Conservation (phyloP, 2,113 vertebrate genomes). For the Clarias gariepinus region DNA sequence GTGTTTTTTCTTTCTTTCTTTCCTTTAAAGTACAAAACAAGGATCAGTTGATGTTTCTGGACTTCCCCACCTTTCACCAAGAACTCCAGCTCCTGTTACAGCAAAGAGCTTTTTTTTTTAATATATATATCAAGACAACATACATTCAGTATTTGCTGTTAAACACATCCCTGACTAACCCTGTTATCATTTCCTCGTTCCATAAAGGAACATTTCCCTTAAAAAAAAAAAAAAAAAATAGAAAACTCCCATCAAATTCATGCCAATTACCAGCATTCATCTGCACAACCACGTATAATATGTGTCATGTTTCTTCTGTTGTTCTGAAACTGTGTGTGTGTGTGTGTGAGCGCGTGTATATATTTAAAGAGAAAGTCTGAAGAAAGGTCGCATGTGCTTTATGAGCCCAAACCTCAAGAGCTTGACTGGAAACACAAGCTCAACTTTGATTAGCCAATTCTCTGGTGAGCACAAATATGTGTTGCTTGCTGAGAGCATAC, state of each 20-base stretch:
- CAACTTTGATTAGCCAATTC: constrained; percentile 57
- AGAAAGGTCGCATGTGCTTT: constrained; percentile 39
- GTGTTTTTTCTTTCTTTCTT: not conserved
- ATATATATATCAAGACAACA: not conserved
- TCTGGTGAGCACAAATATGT: constrained; percentile 56
- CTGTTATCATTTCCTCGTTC: not conserved
- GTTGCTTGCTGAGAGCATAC: constrained; percentile 48
- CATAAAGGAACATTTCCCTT: not conserved
- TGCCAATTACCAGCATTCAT: not conserved
- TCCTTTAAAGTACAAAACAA: not conserved
- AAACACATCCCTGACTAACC: not conserved
- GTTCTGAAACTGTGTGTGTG: constrained; percentile 30
- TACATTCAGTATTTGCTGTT: not conserved
- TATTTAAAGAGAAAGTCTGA: constrained; percentile 38
- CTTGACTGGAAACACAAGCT: constrained; percentile 53
- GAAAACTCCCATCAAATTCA: not conserved
- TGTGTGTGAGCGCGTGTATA: constrained; percentile 35
- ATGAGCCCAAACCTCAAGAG: constrained; percentile 50
- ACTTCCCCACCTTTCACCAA: not conserved
- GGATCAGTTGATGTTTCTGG: not conserved
- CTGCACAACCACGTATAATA: not conserved
- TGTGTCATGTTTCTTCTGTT: not conserved
- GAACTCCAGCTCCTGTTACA: not conserved
- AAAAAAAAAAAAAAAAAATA: not conserved
- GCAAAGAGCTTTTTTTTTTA: not conserved